Evolutionary conservation across 2,888 invertebrate species (phyloP), one percentile per base, ranked within the genome.

Genomic region (Scrobipalpa costella): DNA sequence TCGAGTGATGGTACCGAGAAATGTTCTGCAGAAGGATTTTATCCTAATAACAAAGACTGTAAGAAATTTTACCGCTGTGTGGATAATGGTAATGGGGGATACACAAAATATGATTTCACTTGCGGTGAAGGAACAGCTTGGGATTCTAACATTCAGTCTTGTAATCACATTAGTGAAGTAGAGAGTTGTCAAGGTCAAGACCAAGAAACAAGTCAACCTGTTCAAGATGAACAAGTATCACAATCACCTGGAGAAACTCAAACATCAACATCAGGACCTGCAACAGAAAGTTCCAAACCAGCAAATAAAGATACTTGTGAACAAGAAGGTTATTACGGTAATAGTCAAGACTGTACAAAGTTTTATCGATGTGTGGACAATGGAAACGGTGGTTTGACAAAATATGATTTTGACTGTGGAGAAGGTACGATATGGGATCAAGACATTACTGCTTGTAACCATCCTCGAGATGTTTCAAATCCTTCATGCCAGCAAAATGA

Each of bases 341-440:
- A 94, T 75, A 92, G 93, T 2, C 85, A 90, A 52, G 75, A 91
- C 64, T 95, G 95, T 72, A 90, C 90, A 34, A 94, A 93, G 74
- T 95, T 95, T 79, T 94, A 94, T 74, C 92, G 95, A 49, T 95
- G 95, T 75, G 94, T 94, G 0, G 84, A 92, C 65, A 92, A 93
- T 73, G 93, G 93, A 47, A 93, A 93, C 65, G 93, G 93, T 15
- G 92, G 92, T 17, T 93, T 86, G 61, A 92, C 86, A 1, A 93
- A 92, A 78, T 94, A 93, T 71, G 93, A 94, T 15, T 95, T 94
- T 71, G 85, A 83, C 40, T 95, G 95, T 73, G 94, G 93, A 0
- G 92, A 94, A 58, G 95, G 94, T 38, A 95, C 95, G 0, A 94
- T 93, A n/a, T 95, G 95, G 94, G 95, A 94, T 79, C 92, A 93